phyloP scores from a whole-genome alignment of 2,888 invertebrate species.

The Phyllotreta cruciferae region DNA sequence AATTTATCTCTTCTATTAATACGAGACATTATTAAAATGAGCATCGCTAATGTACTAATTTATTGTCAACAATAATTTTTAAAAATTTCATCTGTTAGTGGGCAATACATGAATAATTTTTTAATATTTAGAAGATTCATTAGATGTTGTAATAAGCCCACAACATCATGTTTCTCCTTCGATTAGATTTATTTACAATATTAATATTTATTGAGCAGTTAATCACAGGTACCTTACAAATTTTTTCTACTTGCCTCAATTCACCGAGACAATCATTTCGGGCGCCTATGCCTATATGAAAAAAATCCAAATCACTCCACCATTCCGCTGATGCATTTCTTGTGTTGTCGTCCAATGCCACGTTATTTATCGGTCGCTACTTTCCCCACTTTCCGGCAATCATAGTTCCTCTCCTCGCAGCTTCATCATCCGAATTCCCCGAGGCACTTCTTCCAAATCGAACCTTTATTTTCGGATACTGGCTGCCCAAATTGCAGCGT shows the following conservation, averaged over 20 bases:
- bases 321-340: constrained; percentile 44
- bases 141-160: constrained; percentile 10
- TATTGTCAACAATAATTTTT: too few relatives aligned
- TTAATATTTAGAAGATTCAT: background rate
- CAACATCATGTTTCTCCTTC: constrained; percentile 1
- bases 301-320: constrained; percentile 6
- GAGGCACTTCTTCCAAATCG: constrained; percentile 47
- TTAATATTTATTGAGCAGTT: constrained; percentile 1
- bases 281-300: background rate
- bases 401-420: constrained; percentile 57
- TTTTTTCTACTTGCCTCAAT: background rate
- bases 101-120: background rate
- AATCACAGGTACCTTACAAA: background rate
- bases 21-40: too few relatives aligned
- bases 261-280: background rate
- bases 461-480: constrained; percentile 47
- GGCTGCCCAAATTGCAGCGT: constrained; percentile 30
- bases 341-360: constrained; percentile 45
- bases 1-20: too few relatives aligned
- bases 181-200: constrained; percentile 1
- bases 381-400: constrained; percentile 58
- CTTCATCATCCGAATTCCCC: constrained; percentile 58
- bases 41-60: too few relatives aligned
- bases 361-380: constrained; percentile 55
- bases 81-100: background rate